These are phyloP conservation scores for Lepeophtheirus salmonis DNA, from an alignment of 1,140 invertebrate genomes.

Conservation along the genomic window DNA sequence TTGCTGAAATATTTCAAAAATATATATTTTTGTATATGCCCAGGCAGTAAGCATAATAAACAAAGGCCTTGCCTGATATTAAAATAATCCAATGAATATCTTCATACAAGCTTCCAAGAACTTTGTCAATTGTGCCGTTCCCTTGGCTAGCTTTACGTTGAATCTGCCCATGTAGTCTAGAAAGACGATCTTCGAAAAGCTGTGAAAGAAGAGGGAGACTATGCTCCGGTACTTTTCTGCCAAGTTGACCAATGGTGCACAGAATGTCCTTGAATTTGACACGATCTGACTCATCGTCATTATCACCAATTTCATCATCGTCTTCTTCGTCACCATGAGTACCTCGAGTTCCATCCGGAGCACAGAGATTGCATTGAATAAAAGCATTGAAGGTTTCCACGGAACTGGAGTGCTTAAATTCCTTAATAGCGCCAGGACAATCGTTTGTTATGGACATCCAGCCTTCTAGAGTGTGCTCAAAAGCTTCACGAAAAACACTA, in stretches of 20 bases:
- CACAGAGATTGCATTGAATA: constrained; percentile 54
- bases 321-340: constrained; percentile 23
- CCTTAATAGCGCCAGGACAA: constrained; percentile 18
- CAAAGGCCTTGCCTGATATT: constrained; percentile 39
- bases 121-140: constrained; percentile 34
- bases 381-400: constrained; percentile 52
- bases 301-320: constrained; percentile 41
- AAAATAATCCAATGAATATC: constrained; percentile 74
- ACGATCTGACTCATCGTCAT: constrained; percentile 44
- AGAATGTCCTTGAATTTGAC: constrained; percentile 47
- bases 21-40: neutral
- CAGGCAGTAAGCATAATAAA: neutral
- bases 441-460: constrained; percentile 50
- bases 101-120: constrained; percentile 46
- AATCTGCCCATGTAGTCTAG: constrained; percentile 39
- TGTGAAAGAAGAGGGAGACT: constrained; percentile 37
- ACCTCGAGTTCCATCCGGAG: constrained; percentile 53
- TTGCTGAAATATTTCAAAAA: constrained; percentile 28
- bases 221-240: constrained; percentile 33
- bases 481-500: constrained; percentile 29
- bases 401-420: constrained; percentile 22
- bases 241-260: constrained; percentile 39
- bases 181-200: constrained; percentile 42
- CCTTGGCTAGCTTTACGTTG: constrained; percentile 37
- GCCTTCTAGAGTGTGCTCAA: constrained; percentile 56